Evolutionary conservation across 2,888 invertebrate genomes (phyloP).

Genomic region (Eumerus sabulonum): DNA sequence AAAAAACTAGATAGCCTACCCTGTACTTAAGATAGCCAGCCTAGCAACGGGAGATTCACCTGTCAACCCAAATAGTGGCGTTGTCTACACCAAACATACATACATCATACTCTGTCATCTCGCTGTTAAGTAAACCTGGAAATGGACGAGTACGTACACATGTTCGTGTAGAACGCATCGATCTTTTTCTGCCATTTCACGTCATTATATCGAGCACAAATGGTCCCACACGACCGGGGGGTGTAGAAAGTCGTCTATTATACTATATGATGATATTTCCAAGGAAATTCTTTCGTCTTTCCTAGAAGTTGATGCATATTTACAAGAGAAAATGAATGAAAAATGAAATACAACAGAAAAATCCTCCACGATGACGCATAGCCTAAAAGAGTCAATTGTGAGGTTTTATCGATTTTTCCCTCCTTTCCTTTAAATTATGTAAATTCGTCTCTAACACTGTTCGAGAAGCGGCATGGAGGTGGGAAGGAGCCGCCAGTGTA

Average conservation of each 20-base stretch:
- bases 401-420: conserved; percentile 55
- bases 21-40: too few species aligned
- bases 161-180: neutral
- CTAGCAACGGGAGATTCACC: conserved; percentile 21
- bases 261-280: conserved; percentile 1
- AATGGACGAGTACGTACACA: conserved; percentile 13
- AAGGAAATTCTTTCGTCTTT: conserved; percentile 36
- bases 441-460: conserved; percentile 26
- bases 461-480: conserved; percentile 9
- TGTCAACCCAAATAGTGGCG: neutral
- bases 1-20: too few species aligned
- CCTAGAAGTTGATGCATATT: conserved; percentile 2
- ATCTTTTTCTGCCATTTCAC: conserved; percentile 29
- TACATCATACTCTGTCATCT: conserved; percentile 26
- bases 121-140: too few species aligned
- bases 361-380: conserved; percentile 53
- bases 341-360: too few species aligned
- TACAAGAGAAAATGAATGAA: neutral
- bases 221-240: conserved; percentile 7
- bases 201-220: conserved; percentile 3
- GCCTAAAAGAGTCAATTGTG: conserved; percentile 53
- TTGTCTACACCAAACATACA: conserved; percentile 10
- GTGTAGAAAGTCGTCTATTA: neutral
- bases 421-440: conserved; percentile 34
- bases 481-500: neutral